phyloP scores from a whole-genome alignment of 2,797 vertebrate species.

The Streptopelia turtur region DNA sequence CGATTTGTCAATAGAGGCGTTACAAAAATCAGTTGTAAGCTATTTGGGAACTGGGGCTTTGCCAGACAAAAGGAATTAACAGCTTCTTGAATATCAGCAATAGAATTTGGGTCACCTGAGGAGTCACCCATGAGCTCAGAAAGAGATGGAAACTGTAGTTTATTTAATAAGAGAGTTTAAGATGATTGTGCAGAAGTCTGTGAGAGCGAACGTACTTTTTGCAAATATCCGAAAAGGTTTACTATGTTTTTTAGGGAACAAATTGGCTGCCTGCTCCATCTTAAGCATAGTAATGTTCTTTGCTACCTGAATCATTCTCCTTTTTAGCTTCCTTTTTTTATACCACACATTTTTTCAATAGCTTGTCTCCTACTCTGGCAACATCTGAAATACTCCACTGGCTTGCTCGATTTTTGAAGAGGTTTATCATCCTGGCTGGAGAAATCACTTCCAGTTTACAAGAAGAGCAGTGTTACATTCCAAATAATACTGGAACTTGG shows the following conservation, averaged over 20 bases:
- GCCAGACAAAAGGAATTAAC: slow-evolving; percentile 69
- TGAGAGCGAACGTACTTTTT: neutral
- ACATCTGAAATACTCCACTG: neutral
- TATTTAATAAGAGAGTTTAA: slow-evolving; percentile 24
- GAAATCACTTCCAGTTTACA: slow-evolving; percentile 10
- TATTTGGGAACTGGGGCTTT: slow-evolving; percentile 69
- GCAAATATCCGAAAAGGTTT: neutral
- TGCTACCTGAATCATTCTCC: neutral
- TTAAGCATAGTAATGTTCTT: neutral
- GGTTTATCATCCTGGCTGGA: neutral
- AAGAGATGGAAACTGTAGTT: slow-evolving; percentile 8
- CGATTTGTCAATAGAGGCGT: slow-evolving; percentile 74
- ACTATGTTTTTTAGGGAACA: neutral
- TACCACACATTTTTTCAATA: neutral
- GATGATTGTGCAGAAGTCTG: neutral
- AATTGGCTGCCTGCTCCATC: neutral
- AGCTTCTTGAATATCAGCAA: slow-evolving; percentile 70
- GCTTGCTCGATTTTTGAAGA: neutral
- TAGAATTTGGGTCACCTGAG: slow-evolving; percentile 52
- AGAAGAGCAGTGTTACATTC: neutral
- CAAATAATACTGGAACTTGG: slow-evolving; percentile 15
- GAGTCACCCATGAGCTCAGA: slow-evolving; percentile 25
- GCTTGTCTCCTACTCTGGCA: neutral
- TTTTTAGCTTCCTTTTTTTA: slow-evolving; percentile 14
- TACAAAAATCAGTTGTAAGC: slow-evolving; percentile 70